These are phyloP conservation scores for Austrolebias charrua DNA, from an alignment of 2,797 vertebrate species.

Conservation along the genomic window DNA sequence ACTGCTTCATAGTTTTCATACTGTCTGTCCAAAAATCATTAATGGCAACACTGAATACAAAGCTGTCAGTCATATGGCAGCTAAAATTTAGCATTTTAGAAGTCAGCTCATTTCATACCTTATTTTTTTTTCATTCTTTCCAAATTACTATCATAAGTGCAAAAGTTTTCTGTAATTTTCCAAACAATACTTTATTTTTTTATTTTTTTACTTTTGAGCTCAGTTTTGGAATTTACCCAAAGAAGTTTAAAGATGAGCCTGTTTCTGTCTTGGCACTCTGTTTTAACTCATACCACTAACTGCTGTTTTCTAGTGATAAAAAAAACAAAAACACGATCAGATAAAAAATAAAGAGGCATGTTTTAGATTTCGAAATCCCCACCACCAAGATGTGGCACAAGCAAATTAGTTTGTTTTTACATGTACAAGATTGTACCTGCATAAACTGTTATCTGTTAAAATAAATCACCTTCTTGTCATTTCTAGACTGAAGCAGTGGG, in stretches of 20 bases:
- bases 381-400: background rate
- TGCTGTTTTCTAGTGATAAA: slow-evolving; percentile 8
- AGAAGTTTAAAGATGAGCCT: too few species aligned
- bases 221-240: too few species aligned
- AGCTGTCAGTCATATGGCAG: too few species aligned
- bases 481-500: background rate
- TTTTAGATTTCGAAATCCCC: background rate
- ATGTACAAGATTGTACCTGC: background rate
- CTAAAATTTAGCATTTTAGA: too few species aligned
- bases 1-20: too few species aligned
- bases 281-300: slow-evolving; percentile 8
- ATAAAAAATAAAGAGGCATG: slow-evolving; percentile 27
- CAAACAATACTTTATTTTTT: too few species aligned
- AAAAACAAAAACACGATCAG: background rate
- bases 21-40: too few species aligned
- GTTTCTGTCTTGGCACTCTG: background rate
- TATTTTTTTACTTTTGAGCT: too few species aligned
- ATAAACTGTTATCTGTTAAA: background rate
- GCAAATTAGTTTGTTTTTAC: background rate
- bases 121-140: background rate
- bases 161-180: background rate
- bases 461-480: background rate
- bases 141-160: background rate
- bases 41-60: too few species aligned
- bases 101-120: background rate